Conservation (phyloP, 2,113 vertebrate genomes). For the Oncorhynchus tshawytscha region DNA sequence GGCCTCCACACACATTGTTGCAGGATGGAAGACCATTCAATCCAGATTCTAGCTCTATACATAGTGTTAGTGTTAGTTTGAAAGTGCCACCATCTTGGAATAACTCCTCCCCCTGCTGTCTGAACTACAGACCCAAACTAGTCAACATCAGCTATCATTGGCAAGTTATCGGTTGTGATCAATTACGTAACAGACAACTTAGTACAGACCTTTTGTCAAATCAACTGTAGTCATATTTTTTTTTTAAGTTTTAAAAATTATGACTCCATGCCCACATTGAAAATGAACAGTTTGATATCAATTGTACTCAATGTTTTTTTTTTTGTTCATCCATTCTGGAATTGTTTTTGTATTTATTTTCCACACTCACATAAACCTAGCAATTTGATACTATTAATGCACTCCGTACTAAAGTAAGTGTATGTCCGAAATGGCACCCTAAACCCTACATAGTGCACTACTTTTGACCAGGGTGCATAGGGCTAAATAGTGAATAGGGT, state of each 20-base stretch:
- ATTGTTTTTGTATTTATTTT: slow-evolving; percentile 52
- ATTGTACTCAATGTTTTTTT: slow-evolving; percentile 14
- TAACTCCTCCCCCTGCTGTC: slow-evolving; percentile 19
- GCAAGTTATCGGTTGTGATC: slow-evolving; percentile 34
- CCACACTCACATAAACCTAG: slow-evolving; percentile 60
- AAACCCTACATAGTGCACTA: background rate
- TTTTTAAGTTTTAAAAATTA: too few relatives aligned
- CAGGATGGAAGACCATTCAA: background rate
- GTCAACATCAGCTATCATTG: slow-evolving; percentile 42
- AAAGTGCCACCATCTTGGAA: slow-evolving; percentile 36
- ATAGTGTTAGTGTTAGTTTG: slow-evolving; percentile 36
- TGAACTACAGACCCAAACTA: slow-evolving; percentile 38
- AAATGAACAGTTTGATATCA: slow-evolving; percentile 61
- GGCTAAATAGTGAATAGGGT: too few relatives aligned
- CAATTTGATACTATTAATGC: slow-evolving; percentile 53
- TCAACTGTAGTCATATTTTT: slow-evolving; percentile 58
- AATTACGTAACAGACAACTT: slow-evolving; percentile 39
- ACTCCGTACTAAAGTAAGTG: slow-evolving; percentile 48
- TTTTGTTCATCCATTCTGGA: slow-evolving; percentile 36
- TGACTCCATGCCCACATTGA: slow-evolving; percentile 70
- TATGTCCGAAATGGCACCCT: too few relatives aligned
- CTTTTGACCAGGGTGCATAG: too few relatives aligned
- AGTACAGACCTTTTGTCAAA: slow-evolving; percentile 67
- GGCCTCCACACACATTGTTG: background rate
- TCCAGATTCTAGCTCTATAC: slow-evolving; percentile 27